Percentiles rank a stretch among this genome's conserved stretches.
phyloP scores from a whole-genome alignment of 2,113 vertebrate species.

The Spheniscus mendiculus region DNA sequence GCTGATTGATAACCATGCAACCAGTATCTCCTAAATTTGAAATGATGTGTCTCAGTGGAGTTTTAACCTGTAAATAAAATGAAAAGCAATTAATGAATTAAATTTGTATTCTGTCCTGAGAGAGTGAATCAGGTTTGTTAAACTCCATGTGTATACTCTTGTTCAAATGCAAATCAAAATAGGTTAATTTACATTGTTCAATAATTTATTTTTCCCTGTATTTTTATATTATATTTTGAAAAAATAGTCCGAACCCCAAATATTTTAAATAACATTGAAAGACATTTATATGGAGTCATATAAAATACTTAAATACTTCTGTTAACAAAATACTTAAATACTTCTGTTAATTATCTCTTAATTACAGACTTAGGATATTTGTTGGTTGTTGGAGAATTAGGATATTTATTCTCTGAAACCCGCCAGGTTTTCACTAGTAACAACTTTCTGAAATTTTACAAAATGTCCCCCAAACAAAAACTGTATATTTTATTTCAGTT shows the following conservation, averaged over 20 bases:
- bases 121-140: background rate
- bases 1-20: slow-evolving; percentile 1
- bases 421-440: background rate
- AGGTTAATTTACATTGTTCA: background rate
- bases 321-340: background rate
- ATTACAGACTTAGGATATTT: background rate
- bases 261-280: background rate
- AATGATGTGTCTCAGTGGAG: slow-evolving; percentile 25
- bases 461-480: background rate
- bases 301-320: background rate
- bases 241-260: background rate
- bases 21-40: slow-evolving; percentile 1
- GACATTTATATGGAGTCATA: background rate
- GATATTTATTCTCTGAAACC: background rate
- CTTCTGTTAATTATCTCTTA: background rate
- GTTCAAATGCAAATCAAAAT: slow-evolving; percentile 10
- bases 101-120: slow-evolving; percentile 31
- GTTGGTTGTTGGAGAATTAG: background rate
- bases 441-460: background rate
- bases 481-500: background rate
- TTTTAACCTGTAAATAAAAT: slow-evolving; percentile 58
- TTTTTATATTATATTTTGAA: background rate
- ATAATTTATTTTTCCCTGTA: background rate
- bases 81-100: slow-evolving; percentile 44
- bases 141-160: background rate